These are phyloP conservation scores for Cheilosia vernalis DNA, from an alignment of 2,888 invertebrate genomes.

Conservation along the genomic window DNA sequence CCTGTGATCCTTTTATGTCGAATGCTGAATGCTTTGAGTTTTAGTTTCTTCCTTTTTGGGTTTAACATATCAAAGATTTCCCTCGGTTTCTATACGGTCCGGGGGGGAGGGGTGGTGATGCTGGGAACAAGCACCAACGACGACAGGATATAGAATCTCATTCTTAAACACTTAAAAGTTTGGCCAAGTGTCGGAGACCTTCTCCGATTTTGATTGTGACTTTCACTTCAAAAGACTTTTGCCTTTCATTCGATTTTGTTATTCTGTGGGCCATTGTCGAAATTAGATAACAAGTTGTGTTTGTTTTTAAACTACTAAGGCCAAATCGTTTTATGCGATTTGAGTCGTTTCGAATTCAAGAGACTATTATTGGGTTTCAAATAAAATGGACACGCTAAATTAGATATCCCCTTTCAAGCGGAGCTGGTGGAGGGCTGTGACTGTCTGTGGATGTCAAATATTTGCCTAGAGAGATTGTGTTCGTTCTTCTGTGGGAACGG, in stretches of 20 bases:
- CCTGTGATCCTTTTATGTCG: conserved; percentile 71
- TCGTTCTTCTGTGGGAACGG: no score
- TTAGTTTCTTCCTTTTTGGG: conserved; percentile 46
- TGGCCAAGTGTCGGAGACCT: conserved; percentile 45
- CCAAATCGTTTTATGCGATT: conserved; percentile 63
- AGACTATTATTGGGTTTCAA: conserved; percentile 30
- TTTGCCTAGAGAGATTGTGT: no score
- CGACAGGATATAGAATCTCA: conserved; percentile 48
- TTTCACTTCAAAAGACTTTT: conserved; percentile 61
- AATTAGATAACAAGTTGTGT: conserved; percentile 69
- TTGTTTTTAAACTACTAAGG: conserved; percentile 52
- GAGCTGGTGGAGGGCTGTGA: no score
- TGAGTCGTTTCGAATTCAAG: conserved; percentile 21
- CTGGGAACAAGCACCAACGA: conserved; percentile 11
- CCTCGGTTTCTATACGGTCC: conserved; percentile 13
- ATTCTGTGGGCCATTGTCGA: conserved; percentile 54
- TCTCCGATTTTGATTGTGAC: conserved; percentile 70
- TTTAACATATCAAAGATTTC: conserved; percentile 73
- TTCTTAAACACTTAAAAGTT: conserved; percentile 65
- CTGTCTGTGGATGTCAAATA: no score
- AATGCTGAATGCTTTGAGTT: conserved; percentile 58
- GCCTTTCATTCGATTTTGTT: conserved; percentile 59
- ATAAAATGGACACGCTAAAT: neutral
- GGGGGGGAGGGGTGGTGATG: neutral
- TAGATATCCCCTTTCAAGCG: conserved; percentile 4